Evolutionary conservation across 2,888 invertebrate species (phyloP), one percentile per base, ranked within the genome.

Genomic region (Polydrusus pterygomalis): DNA sequence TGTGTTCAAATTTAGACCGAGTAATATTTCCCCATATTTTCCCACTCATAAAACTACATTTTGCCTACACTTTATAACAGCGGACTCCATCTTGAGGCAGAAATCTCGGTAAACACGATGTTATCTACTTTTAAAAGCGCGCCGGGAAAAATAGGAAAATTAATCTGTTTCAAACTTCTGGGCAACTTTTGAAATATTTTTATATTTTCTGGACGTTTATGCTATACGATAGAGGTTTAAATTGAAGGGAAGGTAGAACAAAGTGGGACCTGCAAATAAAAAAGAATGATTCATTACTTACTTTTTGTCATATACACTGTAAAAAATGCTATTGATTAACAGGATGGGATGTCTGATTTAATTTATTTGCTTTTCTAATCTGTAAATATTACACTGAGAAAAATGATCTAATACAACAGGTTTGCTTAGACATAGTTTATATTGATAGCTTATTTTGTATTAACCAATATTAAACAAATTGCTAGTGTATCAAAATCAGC

Each of bases 101-200:
- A 64, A 73, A 73, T 73, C 73, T 60, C 25, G 47, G 73, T 74
- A 74, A 74, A 74, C 70, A 74, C 70, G 64, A 70, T 70, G 68
- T 74, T 74, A 74, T 69, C 74, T 70, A 70, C 70, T 74, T 74
- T 69, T 58, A 51, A 74, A 74, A 74, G 74, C 68, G 64, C 40
- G 54, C 63, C 54, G 38, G 49, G 70, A 69, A 69, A 69, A 74
- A 74, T 74, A 68, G 63, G 74, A 63, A 70, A 74, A 74, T 74
- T 74, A 69, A 70, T 74, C 70, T 69, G 45, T 62, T 68, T 43
- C 40, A 34, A 74, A 74, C 51, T 74, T 74, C 54, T 13, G 49
- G 58, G 43, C 63, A 60, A 49, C 58, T 67, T 73, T 60, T 7
- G 38, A 70, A 70, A 67, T 73, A 67, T 73, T 73, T 73, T 67